These are phyloP conservation scores for Agrilus planipennis DNA, from an alignment of 1,140 invertebrate species.

Conservation along the genomic window DNA sequence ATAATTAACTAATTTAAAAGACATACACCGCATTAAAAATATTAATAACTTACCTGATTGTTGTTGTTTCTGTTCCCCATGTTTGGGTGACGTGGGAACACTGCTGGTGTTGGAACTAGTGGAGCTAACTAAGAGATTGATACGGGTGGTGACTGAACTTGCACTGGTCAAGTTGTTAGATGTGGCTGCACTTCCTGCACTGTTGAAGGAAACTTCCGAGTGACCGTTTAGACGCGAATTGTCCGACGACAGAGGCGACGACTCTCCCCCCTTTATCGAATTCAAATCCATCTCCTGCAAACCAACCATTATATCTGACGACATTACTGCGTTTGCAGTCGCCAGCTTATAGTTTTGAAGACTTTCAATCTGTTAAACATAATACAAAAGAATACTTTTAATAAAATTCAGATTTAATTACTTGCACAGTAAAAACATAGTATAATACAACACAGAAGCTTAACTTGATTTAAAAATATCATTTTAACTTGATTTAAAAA, in stretches of 20 bases:
- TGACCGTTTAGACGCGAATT: conserved; percentile 22
- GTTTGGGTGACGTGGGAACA: conserved; percentile 20
- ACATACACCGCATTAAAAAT: too few species aligned
- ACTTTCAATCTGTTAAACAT: conserved; percentile 44
- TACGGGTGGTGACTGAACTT: conserved; percentile 9
- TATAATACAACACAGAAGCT: too few species aligned
- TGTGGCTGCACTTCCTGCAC: conserved; percentile 10
- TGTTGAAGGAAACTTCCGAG: conserved; percentile 2
- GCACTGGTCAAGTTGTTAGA: too few species aligned
- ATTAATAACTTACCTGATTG: not conserved
- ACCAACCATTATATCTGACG: conserved; percentile 47
- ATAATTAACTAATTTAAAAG: too few species aligned
- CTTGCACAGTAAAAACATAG: too few species aligned
- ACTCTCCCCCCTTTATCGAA: not conserved
- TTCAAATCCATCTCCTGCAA: conserved; percentile 15
- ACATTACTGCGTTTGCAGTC: conserved; percentile 48
- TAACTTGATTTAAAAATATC: too few species aligned
- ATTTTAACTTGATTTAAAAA: too few species aligned
- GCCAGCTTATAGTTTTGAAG: conserved; percentile 59
- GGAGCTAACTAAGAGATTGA: conserved; percentile 17
- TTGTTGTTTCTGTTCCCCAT: conserved; percentile 1
- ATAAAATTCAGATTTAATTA: not conserved
- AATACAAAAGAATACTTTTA: conserved; percentile 1
- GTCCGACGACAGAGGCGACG: conserved; percentile 16
- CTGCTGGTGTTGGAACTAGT: conserved; percentile 21